These are phyloP conservation scores for Knipowitschia caucasica DNA, from an alignment of 2,797 vertebrate genomes.

Conservation along the genomic window DNA sequence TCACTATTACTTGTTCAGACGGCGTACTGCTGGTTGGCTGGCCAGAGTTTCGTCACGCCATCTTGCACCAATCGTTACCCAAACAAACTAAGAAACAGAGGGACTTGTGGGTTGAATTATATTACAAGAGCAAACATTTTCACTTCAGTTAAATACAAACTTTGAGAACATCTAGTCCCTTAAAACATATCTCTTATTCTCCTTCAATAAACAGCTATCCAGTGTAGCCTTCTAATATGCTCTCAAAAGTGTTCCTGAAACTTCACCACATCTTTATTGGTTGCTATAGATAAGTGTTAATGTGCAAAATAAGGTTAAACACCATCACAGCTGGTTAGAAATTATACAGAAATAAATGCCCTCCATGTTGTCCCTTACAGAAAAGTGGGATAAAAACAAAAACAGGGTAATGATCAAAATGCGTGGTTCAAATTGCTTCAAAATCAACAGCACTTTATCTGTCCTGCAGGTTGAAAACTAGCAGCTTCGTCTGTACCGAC, in stretches of 20 bases:
- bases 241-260: constrained; percentile 47
- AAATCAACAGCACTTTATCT: constrained; percentile 21
- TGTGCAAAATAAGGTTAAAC: constrained; percentile 74
- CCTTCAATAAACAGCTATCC: constrained; percentile 47
- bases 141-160: constrained; percentile 49
- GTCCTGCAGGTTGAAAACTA: constrained; percentile 25
- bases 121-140: constrained; percentile 72
- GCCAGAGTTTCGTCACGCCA: constrained; percentile 63
- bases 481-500: constrained; percentile 39
- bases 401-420: constrained; percentile 27
- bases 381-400: constrained; percentile 45
- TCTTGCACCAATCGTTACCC: constrained; percentile 22
- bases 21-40: constrained; percentile 71
- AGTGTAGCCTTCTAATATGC: constrained; percentile 59
- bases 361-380: constrained; percentile 56
- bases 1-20: constrained; percentile 9
- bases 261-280: constrained; percentile 33
- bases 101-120: constrained; percentile 2
- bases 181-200: constrained; percentile 45
- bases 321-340: constrained; percentile 53
- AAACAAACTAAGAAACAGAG: constrained; percentile 29
- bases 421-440: constrained; percentile 47
- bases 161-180: constrained; percentile 58
- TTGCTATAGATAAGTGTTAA: constrained; percentile 71
- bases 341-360: constrained; percentile 59